Base-by-base conservation (phyloP, 2,888 invertebrate species). In the Drosophila phalerata region DNA sequence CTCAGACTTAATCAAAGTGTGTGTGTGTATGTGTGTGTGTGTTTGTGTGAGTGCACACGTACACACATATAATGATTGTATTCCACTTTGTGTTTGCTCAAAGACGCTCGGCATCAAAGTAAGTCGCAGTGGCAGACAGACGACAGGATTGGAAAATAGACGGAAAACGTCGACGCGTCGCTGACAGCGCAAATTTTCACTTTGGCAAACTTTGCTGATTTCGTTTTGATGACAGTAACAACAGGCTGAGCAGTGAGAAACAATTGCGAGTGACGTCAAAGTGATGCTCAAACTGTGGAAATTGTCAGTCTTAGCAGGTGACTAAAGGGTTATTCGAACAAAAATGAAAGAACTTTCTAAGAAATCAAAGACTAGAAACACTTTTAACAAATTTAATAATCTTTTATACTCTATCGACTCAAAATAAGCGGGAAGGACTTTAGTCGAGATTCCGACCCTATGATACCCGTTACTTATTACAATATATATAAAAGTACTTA, bases 161-260 rank as follows among this genome's bases (percentile, higher is more conserved):
- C 65, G 75, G 56, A 72, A 65, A 64, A 55, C 76, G 72, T 49
- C 64, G 60, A 38, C 73, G 43, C 37, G 9, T 11, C 64, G 72
- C 75, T 78, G 75, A 69, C 75, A 64, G 69, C 58, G 75, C 53
- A 66, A 60, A 81, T 69, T 70, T 75, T 69, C 65, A 67, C 70
- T 60, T 53, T 73, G 65, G 15, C 42, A 49, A 75, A 65, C 68
- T 67, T 73, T 61, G 56, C 47, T 45, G 48, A 72, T 71, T 81
- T 73, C 55, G 65, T 52, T 69, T 72, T 71, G 71, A 74, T 70
- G 30, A 45, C 69, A 67, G 62, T 56, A 66, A 63, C 57, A 64
- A 52, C 45, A 51, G 40, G 38, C 37, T 13, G 6, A 51, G 32
- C 43, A 57, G 6, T 47, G 60, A 25, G 43, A 52, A 58, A 69